These are phyloP conservation scores for Anaspis maculata DNA, from an alignment of 2,888 invertebrate species.

Conservation along the genomic window DNA sequence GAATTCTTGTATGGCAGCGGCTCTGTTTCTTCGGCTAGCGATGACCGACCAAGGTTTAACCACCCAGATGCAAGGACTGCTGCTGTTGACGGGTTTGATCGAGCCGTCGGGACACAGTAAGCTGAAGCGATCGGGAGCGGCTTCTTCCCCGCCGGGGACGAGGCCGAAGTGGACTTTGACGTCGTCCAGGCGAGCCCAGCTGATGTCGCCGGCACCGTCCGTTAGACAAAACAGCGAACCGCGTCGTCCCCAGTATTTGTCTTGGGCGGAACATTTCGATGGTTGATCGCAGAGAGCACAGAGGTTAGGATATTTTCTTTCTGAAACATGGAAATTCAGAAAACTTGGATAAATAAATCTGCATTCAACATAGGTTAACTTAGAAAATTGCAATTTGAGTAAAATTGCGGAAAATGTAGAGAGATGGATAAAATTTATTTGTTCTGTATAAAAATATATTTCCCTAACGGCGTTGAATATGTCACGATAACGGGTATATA, in stretches of 20 bases:
- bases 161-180: constrained; percentile 58
- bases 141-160: constrained; percentile 36
- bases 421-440: too few species aligned
- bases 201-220: constrained; percentile 70
- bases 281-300: constrained; percentile 64
- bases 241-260: constrained; percentile 75
- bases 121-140: constrained; percentile 49
- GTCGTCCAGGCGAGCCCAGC: constrained; percentile 71
- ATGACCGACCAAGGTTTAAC: constrained; percentile 71
- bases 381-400: too few species aligned
- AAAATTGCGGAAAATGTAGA: too few species aligned
- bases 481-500: too few species aligned
- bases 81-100: constrained; percentile 47
- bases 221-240: constrained; percentile 76
- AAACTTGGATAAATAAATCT: constrained; percentile 2
- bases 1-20: constrained; percentile 46
- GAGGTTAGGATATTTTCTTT: constrained; percentile 58
- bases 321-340: too few species aligned
- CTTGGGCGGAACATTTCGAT: constrained; percentile 52
- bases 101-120: constrained; percentile 72
- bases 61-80: constrained; percentile 68
- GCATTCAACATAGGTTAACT: too few species aligned
- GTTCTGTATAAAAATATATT: too few species aligned
- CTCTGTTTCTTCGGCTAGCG: constrained; percentile 50
- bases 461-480: too few species aligned